Percentiles rank a stretch among this genome's conserved stretches.
phyloP scores from a whole-genome alignment of 2,797 vertebrate species.

The Cheracebus regulus region DNA sequence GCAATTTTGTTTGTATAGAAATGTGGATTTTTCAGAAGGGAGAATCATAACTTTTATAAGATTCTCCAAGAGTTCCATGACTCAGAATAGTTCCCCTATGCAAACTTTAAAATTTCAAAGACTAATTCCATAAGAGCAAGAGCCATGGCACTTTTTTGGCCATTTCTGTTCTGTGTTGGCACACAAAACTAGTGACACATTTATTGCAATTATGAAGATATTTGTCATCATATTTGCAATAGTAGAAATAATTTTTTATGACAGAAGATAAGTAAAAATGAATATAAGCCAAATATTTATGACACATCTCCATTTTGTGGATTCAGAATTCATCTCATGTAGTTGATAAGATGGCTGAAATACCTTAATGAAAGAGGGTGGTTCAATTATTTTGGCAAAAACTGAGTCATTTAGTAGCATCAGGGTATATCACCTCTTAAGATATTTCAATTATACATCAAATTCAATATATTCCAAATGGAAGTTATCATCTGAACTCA shows the following conservation, averaged over 20 bases:
- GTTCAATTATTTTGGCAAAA: not conserved
- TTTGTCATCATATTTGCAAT: slow-evolving; percentile 12
- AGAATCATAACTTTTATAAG: not conserved
- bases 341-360: slow-evolving; percentile 21
- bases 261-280: not conserved
- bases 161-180: not conserved
- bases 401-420: not conserved
- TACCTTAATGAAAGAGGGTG: not conserved
- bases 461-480: not conserved
- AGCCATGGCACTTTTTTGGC: not conserved
- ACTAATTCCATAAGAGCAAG: not conserved
- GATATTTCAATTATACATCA: not conserved
- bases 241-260: not conserved
- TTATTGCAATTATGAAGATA: not conserved
- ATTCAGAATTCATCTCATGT: not conserved
- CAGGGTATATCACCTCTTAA: not conserved
- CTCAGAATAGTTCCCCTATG: not conserved
- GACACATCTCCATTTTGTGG: not conserved
- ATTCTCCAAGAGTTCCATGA: not conserved
- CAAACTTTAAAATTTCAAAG: not conserved
- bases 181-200: not conserved
- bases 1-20: not conserved
- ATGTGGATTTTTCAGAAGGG: not conserved
- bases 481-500: not conserved
- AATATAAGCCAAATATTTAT: not conserved